A percentile compares a stretch with the other conserved stretches of the same genome.
Evolutionary conservation across 2,797 vertebrate species (phyloP).

Genomic region (Phataginus tricuspis): DNA sequence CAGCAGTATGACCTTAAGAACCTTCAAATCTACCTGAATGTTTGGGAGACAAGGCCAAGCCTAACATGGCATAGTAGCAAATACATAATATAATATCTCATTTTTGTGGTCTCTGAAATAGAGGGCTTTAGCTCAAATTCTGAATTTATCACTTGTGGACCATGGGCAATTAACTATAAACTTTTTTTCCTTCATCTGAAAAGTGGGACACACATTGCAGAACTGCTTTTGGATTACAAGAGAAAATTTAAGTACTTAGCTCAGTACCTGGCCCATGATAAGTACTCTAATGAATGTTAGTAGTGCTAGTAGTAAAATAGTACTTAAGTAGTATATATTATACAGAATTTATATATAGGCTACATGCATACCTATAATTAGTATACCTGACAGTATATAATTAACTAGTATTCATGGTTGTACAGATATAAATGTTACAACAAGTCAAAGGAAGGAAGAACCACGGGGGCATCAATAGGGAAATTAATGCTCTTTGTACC

Average conservation of each 20-base stretch:
- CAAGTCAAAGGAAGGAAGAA: not conserved
- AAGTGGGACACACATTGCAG: not conserved
- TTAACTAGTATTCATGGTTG: constrained; percentile 17
- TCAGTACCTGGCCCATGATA: not conserved
- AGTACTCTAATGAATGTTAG: not conserved
- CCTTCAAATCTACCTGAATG: not conserved
- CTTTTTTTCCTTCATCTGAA: not conserved
- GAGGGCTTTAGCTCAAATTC: not conserved
- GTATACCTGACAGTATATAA: not conserved
- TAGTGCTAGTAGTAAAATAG: not conserved
- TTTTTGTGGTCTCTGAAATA: not conserved
- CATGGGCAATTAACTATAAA: not conserved
- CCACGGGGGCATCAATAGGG: not conserved
- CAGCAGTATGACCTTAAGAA: not conserved
- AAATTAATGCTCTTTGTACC: not conserved
- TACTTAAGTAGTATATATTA: not conserved
- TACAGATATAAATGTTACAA: not conserved
- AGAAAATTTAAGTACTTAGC: not conserved
- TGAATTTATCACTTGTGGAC: not conserved
- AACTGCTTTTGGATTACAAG: constrained; percentile 14
- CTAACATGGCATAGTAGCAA: not conserved
- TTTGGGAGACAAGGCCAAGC: not conserved
- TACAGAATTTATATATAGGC: not conserved
- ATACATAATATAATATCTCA: not conserved
- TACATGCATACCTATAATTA: not conserved